Evolutionary conservation across 2,888 invertebrate species (phyloP), one percentile per base, ranked within the genome.

Genomic region (Tillus elongatus): DNA sequence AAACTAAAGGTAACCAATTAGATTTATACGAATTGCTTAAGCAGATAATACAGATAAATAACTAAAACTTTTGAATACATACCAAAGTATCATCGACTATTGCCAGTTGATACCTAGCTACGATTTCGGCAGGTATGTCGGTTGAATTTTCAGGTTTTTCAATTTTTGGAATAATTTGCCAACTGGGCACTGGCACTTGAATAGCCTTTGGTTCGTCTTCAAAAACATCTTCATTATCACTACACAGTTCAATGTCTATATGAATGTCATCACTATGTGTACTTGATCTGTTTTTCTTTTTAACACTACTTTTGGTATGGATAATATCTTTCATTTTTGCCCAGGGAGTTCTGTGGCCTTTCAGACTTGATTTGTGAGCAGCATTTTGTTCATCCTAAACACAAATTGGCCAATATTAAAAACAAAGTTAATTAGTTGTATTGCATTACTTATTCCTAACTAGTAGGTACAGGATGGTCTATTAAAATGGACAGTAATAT

Each of bases 241-340:
- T 59, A 13, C 56, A 53, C 3, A 54, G 46, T 30, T 57, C 56
- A 8, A 56, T 56, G 24, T 63, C 62, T 10, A 59, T 53, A 44
- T 60, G 58, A 13, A 56, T 54, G 37, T 64, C 63, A 30, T 63
- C 64, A 44, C 61, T 61, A 26, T 58, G 59, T 4, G 54, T 53
- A 35, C 61, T 62, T 11, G 63, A 46, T 15, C 63, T 46, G 41
- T 60, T 56, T 36, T 71, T 66, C 63, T 77, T 76, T 39, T 77
- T 71, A 11, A 79, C 77, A 45, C 79, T 80, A 42, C 76, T 72
- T 35, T 77, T 71, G 0, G 80, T 79, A 55, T 82, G 79, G 43
- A 84, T 80, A 39, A 84, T 83, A 52, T 81, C 80, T 44, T 82
- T 77, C 69, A 85, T 80, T 62, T 82, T 80, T 1, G 78, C 77